Conservation (phyloP, 1,140 invertebrate genomes). For the Ips typographus region DNA sequence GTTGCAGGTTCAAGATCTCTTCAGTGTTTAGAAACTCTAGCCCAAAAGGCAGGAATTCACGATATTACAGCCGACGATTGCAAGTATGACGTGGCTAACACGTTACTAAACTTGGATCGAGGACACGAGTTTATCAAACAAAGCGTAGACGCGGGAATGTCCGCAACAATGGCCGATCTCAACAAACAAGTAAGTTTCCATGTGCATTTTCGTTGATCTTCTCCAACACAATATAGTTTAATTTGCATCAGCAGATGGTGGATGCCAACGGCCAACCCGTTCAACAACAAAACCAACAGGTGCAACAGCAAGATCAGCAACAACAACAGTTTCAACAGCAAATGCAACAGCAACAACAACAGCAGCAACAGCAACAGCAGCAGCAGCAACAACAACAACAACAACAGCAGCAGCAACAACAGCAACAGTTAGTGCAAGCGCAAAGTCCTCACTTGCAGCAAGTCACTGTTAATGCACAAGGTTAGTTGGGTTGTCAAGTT, state of each 20-base stretch:
- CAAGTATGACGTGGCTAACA: slow-evolving; percentile 65
- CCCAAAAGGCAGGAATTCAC: slow-evolving; percentile 63
- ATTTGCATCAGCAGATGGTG: slow-evolving; percentile 43
- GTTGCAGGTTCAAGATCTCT: slow-evolving; percentile 53
- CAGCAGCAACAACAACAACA: slow-evolving; percentile 41
- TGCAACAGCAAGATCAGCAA: slow-evolving; percentile 42
- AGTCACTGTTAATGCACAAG: slow-evolving; percentile 47
- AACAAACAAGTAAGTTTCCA: slow-evolving; percentile 34
- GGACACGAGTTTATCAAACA: slow-evolving; percentile 46
- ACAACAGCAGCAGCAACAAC: slow-evolving; percentile 43
- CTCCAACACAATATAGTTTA: not conserved
- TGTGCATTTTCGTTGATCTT: not conserved
- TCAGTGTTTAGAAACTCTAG: slow-evolving; percentile 67
- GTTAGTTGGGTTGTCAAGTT: slow-evolving; percentile 16
- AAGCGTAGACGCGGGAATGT: slow-evolving; percentile 35
- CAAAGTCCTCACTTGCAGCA: slow-evolving; percentile 61
- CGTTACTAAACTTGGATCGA: slow-evolving; percentile 58
- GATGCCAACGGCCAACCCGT: slow-evolving; percentile 48
- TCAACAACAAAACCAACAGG: slow-evolving; percentile 54
- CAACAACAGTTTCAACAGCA: slow-evolving; percentile 59
- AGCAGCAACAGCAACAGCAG: slow-evolving; percentile 46
- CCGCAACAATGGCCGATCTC: slow-evolving; percentile 35
- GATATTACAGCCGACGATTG: slow-evolving; percentile 62
- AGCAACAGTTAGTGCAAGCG: slow-evolving; percentile 56
- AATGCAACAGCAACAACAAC: slow-evolving; percentile 42